phyloP scores from a whole-genome alignment of 2,888 invertebrate species.

The Leptinotarsa tumamoca region DNA sequence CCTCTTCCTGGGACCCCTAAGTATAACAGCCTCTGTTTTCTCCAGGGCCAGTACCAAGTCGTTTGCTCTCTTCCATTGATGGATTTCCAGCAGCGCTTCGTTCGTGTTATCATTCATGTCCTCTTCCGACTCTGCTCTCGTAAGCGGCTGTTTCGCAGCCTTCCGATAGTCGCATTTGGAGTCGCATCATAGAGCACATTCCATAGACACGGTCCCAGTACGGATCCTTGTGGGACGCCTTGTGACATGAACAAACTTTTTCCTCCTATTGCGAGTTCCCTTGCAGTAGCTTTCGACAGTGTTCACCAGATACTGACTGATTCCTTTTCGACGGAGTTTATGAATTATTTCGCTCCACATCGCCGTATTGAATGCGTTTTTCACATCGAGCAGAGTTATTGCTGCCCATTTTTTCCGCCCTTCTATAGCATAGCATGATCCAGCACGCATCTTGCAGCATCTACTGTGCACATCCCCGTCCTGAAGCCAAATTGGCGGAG shows the following conservation, averaged over 20 bases:
- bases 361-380: background rate
- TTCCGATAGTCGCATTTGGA: no score
- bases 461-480: slow-evolving; percentile 2
- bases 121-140: background rate
- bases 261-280: background rate
- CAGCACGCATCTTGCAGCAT: background rate
- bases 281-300: background rate
- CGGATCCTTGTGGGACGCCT: no score
- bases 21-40: no score
- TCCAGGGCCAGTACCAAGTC: no score
- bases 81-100: background rate
- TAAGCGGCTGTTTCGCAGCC: slow-evolving; percentile 15
- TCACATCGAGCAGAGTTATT: background rate
- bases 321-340: background rate
- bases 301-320: background rate
- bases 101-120: slow-evolving; percentile 16
- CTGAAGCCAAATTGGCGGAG: slow-evolving; percentile 12
- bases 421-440: background rate
- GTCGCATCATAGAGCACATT: background rate
- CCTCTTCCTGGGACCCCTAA: no score
- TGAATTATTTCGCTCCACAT: background rate
- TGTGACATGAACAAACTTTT: background rate
- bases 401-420: background rate
- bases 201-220: no score
- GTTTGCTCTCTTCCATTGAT: no score